Evolutionary conservation across 1,140 invertebrate genomes (phyloP), one percentile per base, ranked within the genome.

Genomic region (Leptestheria dahalacensis): DNA sequence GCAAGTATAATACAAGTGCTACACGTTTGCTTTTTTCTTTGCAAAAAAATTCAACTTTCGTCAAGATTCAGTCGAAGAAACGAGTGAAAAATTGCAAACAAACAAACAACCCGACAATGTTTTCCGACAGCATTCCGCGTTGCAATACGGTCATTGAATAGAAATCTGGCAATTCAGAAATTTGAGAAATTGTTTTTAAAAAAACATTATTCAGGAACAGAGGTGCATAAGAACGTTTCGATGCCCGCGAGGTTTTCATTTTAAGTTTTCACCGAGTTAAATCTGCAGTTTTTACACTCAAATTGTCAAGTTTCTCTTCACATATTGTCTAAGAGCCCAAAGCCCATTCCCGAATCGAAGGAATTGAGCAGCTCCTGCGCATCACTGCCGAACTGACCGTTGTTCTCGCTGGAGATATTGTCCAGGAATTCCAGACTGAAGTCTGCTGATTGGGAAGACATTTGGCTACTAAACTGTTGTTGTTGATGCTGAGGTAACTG

Each of bases 341-440:
- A 60, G 26, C 58, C 58, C 58, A 60, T 49, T 41, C 48, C 51
- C 4, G 49, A 33, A 24, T 60, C 58, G 51, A 60, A 60, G 48
- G 49, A 52, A 46, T 60, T 60, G 48, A 60, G 51, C 58, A 60
- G 51, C 51, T 60, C 58, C 26, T 60, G 58, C 20, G 58, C 58
- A 21, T 60, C 58, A 3, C n/a, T 52, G n/a, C 58, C 49, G 52
- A 60, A 60, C 58, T 60, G 58, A 20, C 48, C 58, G 51, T 49
- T 49, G 26, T 60, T 52, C 2, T 29, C 48, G 26, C 48, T 49
- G 48, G 58, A 52, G n/a, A 60, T 60, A 41, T 60, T 60, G 48
- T 60, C 58, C 24, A 60, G 48, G 29, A 60, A 60, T 33, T 60
- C 58, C 48, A 60, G 51, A 33, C 58, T 52, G n/a, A 50, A 50